Base-by-base conservation (phyloP, 2,797 vertebrate genomes). In the Emydoidea blandingii region DNA sequence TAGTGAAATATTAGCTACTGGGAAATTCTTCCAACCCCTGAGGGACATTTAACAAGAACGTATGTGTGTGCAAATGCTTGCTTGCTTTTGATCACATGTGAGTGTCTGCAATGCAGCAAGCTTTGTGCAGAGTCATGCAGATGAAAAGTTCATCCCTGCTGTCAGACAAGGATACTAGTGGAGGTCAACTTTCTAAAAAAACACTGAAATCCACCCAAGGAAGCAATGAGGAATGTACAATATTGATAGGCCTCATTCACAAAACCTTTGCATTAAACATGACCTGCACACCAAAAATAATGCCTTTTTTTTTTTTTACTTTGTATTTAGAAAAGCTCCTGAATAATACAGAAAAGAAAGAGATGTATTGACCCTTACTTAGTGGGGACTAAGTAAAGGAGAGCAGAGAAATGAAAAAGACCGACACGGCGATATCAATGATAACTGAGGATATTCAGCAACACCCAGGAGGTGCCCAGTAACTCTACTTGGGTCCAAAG, bases 41-140 rank as follows among this genome's bases (percentile, higher is more conserved):
- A 90, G 89, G 85, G 78, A 91, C 23, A 15, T 83, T 92, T 65
- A 93, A 76, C 50, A 93, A 87, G 78, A 0, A 0, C 8, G 41
- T 5, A 53, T 11, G 18, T 23, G 83, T 21, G 47, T 10, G 82
- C 5, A 19, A 4, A 23, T 19, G 19, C 0, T 37, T 1, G 6
- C 86, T 91, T 53, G n/a, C 18, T 96, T 53, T 74, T 68, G 84
- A 0, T 74, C 92, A 95, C 29, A 5, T 62, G 89, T 59, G 34
- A 15, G 19, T 53, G 91, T 85, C 97, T 97, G 96, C 97, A 97
- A 95, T 97, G 97, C 97, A 97, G 94, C 90, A 96, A 93, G 86
- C 86, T 96, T 96, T 92, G 41, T 93, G 96, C 95, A 95, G 95
- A 47, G 91, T 97, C 97, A 97, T 85, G 83, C 86, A 86, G 86